Evolutionary conservation across 2,888 invertebrate species (phyloP), one percentile per base, ranked within the genome.

Genomic region (Sisyra nigra): DNA sequence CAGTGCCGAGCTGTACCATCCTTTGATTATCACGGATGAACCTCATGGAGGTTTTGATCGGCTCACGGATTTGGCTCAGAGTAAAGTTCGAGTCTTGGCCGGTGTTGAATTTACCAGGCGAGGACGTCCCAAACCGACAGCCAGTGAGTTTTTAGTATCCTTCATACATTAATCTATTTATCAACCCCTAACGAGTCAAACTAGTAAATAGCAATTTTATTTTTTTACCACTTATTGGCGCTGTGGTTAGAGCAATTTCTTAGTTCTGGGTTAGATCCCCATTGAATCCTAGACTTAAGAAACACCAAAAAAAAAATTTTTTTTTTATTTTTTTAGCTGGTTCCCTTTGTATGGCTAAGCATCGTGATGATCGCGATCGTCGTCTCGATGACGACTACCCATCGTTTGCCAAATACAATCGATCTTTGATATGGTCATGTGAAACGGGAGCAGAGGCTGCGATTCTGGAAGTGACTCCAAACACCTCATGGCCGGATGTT

Each of bases 401-500:
- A 7, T 71, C 80, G 1, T 93, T 92, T 63, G 80, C 80, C 56
- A 81, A 85, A 50, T 94, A 78, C 66, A 86, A 91, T 61, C 76
- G 85, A 51, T 73, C 82, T 34, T 69, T 94, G 45, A 51, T 63
- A 31, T 76, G 76, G 57, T 57, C 64, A 11, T 93, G 93, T 62
- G 77, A 78, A 49, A 58, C 68, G 51, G 80, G 77, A n/a, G 24
- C 5, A 24, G 72, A 79, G 18, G 73, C 84, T 5, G 85, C 83
- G 0, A 62, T 74, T 41, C 66, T 92, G 42, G 72, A 73, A 57
- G 76, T 93, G 40, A 80, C 87, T 17, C 93, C 94, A 19, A 89
- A 92, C 61, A 72, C 81, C 37, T 75, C 86, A 2, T 91, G 91
- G 83, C 93, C 94, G 0, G 91, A 93, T 61, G 66, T 76, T 19